Conservation (phyloP, 2,888 invertebrate species). For the Scrobipalpa costella region DNA sequence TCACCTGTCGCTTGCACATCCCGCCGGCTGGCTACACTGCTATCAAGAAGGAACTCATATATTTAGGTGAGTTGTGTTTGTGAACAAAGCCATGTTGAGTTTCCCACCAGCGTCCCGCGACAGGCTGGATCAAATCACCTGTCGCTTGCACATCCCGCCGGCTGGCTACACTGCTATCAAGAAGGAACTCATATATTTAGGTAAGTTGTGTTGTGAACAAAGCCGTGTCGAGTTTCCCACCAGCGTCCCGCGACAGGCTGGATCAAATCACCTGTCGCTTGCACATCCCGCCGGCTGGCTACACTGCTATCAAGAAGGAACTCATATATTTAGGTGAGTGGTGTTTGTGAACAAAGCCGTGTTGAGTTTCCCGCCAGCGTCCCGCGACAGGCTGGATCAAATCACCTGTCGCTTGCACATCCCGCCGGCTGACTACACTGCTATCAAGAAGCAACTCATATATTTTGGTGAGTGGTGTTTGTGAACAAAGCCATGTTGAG, state of each 20-base stretch:
- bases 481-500: constrained; percentile 33
- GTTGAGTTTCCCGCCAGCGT: constrained; percentile 14
- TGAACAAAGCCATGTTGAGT: constrained; percentile 32
- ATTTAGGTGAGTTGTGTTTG: constrained; percentile 33
- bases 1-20: constrained; percentile 46
- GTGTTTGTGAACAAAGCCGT: constrained; percentile 31
- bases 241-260: neutral
- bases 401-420: constrained; percentile 46
- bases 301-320: constrained; percentile 47
- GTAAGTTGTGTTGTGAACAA: constrained; percentile 33
- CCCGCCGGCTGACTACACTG: constrained; percentile 47
- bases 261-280: constrained; percentile 45
- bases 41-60: constrained; percentile 42
- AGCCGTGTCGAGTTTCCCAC: constrained; percentile 30
- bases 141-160: constrained; percentile 45
- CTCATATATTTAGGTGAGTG: constrained; percentile 35
- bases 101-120: neutral
- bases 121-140: constrained; percentile 34
- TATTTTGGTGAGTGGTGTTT: constrained; percentile 32
- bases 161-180: constrained; percentile 50
- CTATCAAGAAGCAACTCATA: constrained; percentile 43
- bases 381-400: neutral
- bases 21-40: constrained; percentile 48
- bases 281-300: constrained; percentile 45
- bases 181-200: constrained; percentile 37